Conservation (phyloP, 1,140 invertebrate genomes). For the Dendrolimus punctatus region DNA sequence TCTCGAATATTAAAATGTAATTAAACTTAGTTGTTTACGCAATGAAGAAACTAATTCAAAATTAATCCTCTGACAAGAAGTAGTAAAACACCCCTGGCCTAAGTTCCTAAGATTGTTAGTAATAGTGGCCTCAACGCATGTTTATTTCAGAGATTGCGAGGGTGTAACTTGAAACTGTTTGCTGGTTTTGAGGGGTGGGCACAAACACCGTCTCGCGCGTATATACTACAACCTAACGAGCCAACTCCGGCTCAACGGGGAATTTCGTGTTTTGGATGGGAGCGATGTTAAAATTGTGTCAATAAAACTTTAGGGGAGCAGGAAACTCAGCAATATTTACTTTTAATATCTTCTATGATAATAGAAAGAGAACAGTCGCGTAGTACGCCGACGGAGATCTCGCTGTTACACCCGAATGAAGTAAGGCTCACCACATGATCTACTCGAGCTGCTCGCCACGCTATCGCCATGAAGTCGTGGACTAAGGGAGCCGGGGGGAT, state of each 20-base stretch:
- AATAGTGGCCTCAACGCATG: constrained; percentile 40
- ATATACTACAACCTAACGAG: constrained; percentile 46
- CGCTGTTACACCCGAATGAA: constrained; percentile 22
- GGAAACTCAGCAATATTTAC: constrained; percentile 27
- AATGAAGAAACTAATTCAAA: constrained; percentile 19
- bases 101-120: constrained; percentile 43
- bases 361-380: constrained; percentile 20
- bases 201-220: constrained; percentile 35
- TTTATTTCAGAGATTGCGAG: constrained; percentile 52
- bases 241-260: constrained; percentile 35
- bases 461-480: too few relatives aligned
- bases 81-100: constrained; percentile 26
- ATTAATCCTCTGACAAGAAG: constrained; percentile 27
- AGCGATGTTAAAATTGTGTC: constrained; percentile 17
- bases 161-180: constrained; percentile 50
- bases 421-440: too few relatives aligned
- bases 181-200: constrained; percentile 42
- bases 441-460: too few relatives aligned
- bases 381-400: constrained; percentile 22
- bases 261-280: constrained; percentile 22
- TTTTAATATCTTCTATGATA: constrained; percentile 19
- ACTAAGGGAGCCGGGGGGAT: too few relatives aligned
- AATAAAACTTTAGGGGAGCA: constrained; percentile 26
- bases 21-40: constrained; percentile 28
- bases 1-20: constrained; percentile 25